Evolutionary conservation across 2,888 invertebrate genomes (phyloP), one percentile per base, ranked within the genome.

Genomic region (Pterostichus niger): DNA sequence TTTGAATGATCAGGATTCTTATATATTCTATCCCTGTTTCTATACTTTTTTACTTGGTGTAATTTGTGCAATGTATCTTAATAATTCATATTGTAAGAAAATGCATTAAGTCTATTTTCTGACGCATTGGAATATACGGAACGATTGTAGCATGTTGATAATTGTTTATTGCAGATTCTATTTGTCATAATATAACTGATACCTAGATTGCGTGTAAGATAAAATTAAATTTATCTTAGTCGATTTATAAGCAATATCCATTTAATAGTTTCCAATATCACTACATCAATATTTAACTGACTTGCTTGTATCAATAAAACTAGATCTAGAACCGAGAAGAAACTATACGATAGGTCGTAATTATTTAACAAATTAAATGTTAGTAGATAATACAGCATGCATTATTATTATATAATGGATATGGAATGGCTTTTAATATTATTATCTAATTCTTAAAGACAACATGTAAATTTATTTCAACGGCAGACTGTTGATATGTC

Each of bases 401-500:
- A 2, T 24, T 24, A 24, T 3, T 3, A 40, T 35, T 73, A 73
- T 54, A 76, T 17, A 24, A 46, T 59, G 78, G 31, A 56, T 40
- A 78, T 52, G 78, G 9, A 11, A 78, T 78, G 35, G 49, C 33
- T 17, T 31, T 24, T 24, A 6, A 61, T 54, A 17, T 24, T 17
- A 9, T 56, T 40, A 40, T 6, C 40, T 40, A 40, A 6, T 40
- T 6, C 9, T 5, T 3, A 40, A 40, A 2, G 40, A 40, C 3
- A 5, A 40, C 84, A 46, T 33, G 40, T 71, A 68, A 83, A 11
- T 64, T 83, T 40, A 1, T 6, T 40, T 3, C 5, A 6, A 40
- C 61, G 71, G 40, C 35, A 82, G 17, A 24, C 52, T 82, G 73
- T 33, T 82, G 35, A 9, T 75, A 84, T 49, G 0, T 75, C 76